Evolutionary conservation across 2,113 vertebrate genomes (phyloP).

Genomic region (Cephalopterus ornatus): DNA sequence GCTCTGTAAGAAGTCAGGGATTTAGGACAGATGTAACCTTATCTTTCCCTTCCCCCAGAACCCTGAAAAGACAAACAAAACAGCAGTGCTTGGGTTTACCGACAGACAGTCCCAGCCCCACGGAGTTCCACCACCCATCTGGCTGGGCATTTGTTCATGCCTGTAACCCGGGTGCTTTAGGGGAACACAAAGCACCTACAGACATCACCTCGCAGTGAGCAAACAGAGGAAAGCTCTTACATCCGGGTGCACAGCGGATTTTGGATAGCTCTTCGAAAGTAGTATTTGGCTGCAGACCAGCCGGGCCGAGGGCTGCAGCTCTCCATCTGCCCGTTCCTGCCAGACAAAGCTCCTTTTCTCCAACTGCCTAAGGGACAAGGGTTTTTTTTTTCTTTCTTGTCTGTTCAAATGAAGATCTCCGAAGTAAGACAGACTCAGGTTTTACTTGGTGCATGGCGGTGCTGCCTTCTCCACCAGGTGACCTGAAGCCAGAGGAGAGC

Average conservation of each 20-base stretch:
- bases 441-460: neutral
- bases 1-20: neutral
- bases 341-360: conserved; percentile 35
- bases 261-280: conserved; percentile 15
- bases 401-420: neutral
- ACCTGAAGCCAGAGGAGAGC: neutral
- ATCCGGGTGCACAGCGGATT: rapidly evolving
- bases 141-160: neutral
- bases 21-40: neutral
- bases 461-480: neutral
- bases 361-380: neutral
- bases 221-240: neutral
- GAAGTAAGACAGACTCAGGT: neutral
- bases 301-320: neutral
- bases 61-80: neutral
- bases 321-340: neutral
- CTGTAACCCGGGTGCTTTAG: neutral
- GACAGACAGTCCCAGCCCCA: neutral
- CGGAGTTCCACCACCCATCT: neutral
- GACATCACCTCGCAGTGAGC: neutral
- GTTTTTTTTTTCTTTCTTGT: neutral
- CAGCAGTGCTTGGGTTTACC: neutral
- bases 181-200: neutral
- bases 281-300: neutral
- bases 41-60: neutral